Base-by-base conservation (phyloP, 2,888 invertebrate species). In the Tyria jacobaeae region DNA sequence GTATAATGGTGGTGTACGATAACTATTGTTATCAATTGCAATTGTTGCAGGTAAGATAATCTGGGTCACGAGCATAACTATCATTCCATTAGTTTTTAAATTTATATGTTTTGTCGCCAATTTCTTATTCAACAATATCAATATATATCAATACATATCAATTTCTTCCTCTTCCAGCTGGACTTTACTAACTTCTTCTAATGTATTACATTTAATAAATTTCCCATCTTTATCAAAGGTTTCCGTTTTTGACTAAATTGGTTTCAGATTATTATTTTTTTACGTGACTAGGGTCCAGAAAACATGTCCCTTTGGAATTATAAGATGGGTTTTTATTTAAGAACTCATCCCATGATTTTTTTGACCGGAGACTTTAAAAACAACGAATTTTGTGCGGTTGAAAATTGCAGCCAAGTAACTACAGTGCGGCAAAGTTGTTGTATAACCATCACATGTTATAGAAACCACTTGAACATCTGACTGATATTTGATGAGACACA, bases 201-300 rank as follows among this genome's bases (percentile, higher is more conserved):
- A 25, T 1, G 25, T 14, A 3, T 41, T 25, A 41, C 44, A 54
- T 39, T 41, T 44, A 3, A 54, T 41, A 34, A 34, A 37, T 15
- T 61, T 48, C 1, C 47, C 50, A 27, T 68, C 39, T n/a, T 59
- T 47, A 27, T 67, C 58, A 12, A 57, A 12, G 50, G 68, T 56
- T 34, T 37, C 34, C 48, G 41, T 48, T 66, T 68, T 66, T 12
- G 55, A 49, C 53, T 68, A 34, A 64, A 50, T 14, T 58, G 51
- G 35, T 71, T 71, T 44, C 65, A 27, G n/a, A 68, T 14, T 48
- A 63, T n/a, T n/a, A 56, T 39, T 68, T 63, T 5, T 63, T 39
- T n/a, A 68, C 62, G 41, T 68, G 64, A 37, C 62, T 51, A 15
- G 68, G 62, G 53, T 68, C 68, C 14, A 68, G n/a, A 41, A 68